phyloP scores from a whole-genome alignment of 2,797 vertebrate species.

The Etheostoma perlongum region DNA sequence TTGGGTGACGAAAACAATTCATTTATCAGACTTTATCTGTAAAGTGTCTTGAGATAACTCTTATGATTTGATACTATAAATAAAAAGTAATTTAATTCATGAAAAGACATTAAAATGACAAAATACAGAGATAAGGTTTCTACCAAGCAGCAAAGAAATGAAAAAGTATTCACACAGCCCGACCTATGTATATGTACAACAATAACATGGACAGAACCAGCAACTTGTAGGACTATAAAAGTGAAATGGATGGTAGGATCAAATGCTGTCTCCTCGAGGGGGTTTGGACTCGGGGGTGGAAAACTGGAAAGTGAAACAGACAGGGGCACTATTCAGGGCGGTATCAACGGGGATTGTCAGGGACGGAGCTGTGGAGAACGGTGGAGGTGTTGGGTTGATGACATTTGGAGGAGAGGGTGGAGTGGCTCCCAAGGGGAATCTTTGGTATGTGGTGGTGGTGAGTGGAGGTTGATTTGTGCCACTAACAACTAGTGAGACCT shows the following conservation, averaged over 20 bases:
- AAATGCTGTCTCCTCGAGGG: conserved; percentile 66
- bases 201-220: neutral
- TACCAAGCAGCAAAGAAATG: too few relatives aligned
- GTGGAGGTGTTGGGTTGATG: conserved; percentile 21
- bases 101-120: too few relatives aligned
- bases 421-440: conserved; percentile 20
- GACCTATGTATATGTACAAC: neutral
- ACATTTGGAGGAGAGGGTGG: conserved; percentile 28
- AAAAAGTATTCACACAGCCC: neutral
- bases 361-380: conserved; percentile 13
- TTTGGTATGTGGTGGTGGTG: conserved; percentile 27
- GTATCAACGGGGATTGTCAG: conserved; percentile 3
- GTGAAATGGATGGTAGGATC: neutral
- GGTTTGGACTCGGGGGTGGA: conserved; percentile 19
- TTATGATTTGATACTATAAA: too few relatives aligned
- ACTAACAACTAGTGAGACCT: conserved; percentile 1
- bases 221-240: too few relatives aligned
- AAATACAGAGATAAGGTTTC: too few relatives aligned
- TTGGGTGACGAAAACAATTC: too few relatives aligned
- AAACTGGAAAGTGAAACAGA: conserved; percentile 54
- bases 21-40: too few relatives aligned
- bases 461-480: conserved; percentile 22
- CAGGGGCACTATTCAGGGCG: conserved; percentile 24
- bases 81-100: too few relatives aligned
- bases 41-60: too few relatives aligned